A percentile compares a stretch with the other conserved stretches of the same genome.
Conservation (phyloP, 2,888 invertebrate genomes). For the Meliscaeva auricollis region DNA sequence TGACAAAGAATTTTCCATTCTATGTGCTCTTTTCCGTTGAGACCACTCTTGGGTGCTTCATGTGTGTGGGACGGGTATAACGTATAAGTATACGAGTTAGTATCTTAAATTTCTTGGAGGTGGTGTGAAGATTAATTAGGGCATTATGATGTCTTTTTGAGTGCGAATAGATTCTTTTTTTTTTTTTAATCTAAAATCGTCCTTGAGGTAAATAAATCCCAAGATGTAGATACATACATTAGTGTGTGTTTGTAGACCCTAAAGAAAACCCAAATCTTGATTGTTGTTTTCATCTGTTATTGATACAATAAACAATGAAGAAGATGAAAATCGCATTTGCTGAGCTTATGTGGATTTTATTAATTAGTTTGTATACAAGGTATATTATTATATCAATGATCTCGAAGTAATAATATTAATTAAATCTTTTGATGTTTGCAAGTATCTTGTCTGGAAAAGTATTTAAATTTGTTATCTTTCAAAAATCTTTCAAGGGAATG, state of each 20-base stretch:
- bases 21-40: conserved; percentile 49
- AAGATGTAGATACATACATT: background rate
- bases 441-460: too few relatives aligned
- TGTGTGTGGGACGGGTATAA: background rate
- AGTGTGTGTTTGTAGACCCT: background rate
- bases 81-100: background rate
- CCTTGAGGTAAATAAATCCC: conserved; percentile 15
- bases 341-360: background rate
- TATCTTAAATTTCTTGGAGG: conserved; percentile 7
- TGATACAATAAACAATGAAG: background rate
- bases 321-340: conserved; percentile 1
- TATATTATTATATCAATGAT: background rate
- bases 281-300: background rate
- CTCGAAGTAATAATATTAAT: background rate
- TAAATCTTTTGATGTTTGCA: background rate
- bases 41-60: conserved; percentile 35
- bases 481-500: too few relatives aligned
- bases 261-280: background rate
- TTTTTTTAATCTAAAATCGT: conserved; percentile 26
- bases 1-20: conserved; percentile 56
- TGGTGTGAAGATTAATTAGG: conserved; percentile 61
- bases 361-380: background rate
- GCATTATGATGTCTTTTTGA: conserved; percentile 62
- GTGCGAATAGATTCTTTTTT: conserved; percentile 36
- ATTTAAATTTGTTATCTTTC: too few relatives aligned